phyloP scores from a whole-genome alignment of 2,888 invertebrate species.

The Apodemia mormo region DNA sequence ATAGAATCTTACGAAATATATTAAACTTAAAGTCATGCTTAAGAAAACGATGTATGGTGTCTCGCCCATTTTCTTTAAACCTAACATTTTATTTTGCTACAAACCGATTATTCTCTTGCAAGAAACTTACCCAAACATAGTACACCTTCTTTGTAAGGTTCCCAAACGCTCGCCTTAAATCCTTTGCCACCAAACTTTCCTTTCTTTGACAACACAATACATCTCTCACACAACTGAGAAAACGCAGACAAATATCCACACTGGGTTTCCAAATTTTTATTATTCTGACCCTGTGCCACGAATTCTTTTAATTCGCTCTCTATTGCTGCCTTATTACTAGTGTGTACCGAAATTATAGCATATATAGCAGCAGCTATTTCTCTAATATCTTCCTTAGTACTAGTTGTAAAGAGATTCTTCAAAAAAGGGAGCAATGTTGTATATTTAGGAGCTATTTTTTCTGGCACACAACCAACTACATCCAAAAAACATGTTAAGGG shows the following conservation, averaged over 20 bases:
- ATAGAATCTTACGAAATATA: too few relatives aligned
- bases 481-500: slow-evolving; percentile 90
- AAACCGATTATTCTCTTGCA: background rate
- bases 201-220: slow-evolving; percentile 75
- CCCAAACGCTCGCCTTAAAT: slow-evolving; percentile 76
- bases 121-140: slow-evolving; percentile 79
- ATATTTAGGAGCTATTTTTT: slow-evolving; percentile 84
- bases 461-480: slow-evolving; percentile 90
- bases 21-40: too few relatives aligned
- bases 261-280: slow-evolving; percentile 86
- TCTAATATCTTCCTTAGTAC: slow-evolving; percentile 88
- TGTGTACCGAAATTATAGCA: slow-evolving; percentile 85
- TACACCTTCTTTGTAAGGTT: slow-evolving; percentile 81
- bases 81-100: background rate
- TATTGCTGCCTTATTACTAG: slow-evolving; percentile 73
- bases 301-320: slow-evolving; percentile 79
- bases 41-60: too few relatives aligned
- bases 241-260: slow-evolving; percentile 89
- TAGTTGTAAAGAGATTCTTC: slow-evolving; percentile 83
- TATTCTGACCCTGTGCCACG: slow-evolving; percentile 70
- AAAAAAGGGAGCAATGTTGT: slow-evolving; percentile 84
- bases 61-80: background rate
- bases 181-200: slow-evolving; percentile 70
- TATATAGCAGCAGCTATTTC: slow-evolving; percentile 88
- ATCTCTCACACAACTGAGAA: slow-evolving; percentile 86